Evolutionary conservation across 2,888 invertebrate genomes (phyloP).

Genomic region (Agrochola lota): DNA sequence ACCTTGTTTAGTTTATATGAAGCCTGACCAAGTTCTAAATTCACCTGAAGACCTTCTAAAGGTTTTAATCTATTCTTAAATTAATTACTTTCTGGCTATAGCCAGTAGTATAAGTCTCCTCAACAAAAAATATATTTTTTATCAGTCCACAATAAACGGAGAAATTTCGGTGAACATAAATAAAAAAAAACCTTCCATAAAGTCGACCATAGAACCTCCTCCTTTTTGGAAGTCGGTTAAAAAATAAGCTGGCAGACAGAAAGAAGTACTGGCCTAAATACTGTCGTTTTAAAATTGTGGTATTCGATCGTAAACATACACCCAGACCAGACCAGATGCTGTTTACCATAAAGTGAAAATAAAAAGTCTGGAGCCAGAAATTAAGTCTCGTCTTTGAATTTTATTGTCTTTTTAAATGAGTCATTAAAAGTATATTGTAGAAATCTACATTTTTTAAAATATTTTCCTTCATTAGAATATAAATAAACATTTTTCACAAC

Average conservation of each 20-base stretch:
- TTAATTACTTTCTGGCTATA: neutral
- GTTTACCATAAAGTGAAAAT: conserved; percentile 45
- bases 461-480: neutral
- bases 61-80: neutral
- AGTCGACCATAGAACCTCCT: too few relatives aligned
- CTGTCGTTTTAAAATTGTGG: neutral
- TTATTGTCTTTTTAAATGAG: conserved; percentile 22
- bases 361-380: conserved; percentile 20
- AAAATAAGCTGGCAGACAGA: neutral
- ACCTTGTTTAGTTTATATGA: neutral
- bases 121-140: too few relatives aligned
- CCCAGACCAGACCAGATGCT: conserved; percentile 26
- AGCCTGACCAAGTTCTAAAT: too few relatives aligned
- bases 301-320: conserved; percentile 19
- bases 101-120: too few relatives aligned
- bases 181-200: too few relatives aligned
- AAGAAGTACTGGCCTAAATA: neutral
- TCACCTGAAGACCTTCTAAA: neutral
- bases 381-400: conserved; percentile 5
- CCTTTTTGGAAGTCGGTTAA: too few relatives aligned
- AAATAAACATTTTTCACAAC: neutral
- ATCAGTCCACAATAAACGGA: too few relatives aligned
- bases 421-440: conserved; percentile 22
- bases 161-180: too few relatives aligned
- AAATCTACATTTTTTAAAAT: conserved; percentile 18